Evolutionary conservation across 2,888 invertebrate species (phyloP).

Genomic region (Timema podura): DNA sequence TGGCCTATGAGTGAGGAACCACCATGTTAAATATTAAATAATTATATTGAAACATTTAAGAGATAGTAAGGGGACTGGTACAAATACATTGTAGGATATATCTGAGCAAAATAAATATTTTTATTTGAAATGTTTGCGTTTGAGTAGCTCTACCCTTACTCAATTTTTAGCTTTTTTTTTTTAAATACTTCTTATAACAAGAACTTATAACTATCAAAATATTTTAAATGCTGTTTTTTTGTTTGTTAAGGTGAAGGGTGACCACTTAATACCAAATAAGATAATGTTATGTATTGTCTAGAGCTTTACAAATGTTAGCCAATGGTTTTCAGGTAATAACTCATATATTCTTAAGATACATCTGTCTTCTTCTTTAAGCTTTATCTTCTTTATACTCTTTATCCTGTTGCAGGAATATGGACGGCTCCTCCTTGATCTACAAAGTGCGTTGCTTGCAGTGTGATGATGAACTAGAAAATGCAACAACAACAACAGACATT

Average conservation of each 20-base stretch:
- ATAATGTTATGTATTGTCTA: not conserved
- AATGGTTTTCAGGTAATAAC: no score
- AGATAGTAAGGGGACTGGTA: no score
- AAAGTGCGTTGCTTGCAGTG: not conserved
- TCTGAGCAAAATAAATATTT: not conserved
- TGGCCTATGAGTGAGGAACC: not conserved
- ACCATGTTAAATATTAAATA: not conserved
- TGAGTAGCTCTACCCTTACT: no score
- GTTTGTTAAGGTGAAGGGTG: not conserved
- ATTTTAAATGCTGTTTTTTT: not conserved
- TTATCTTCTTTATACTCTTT: no score
- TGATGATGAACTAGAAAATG: not conserved
- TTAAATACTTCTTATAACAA: no score
- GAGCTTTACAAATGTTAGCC: no score
- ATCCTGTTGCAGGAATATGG: slow-evolving; percentile 1
- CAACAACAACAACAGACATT: not conserved
- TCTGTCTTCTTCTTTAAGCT: no score
- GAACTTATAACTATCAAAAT: not conserved
- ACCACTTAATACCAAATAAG: not conserved
- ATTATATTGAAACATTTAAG: not conserved
- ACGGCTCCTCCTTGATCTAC: not conserved
- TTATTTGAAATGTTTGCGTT: not conserved
- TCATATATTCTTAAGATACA: no score
- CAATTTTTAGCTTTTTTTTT: no score
- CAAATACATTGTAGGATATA: no score